These are phyloP conservation scores for Eupithecia abbreviata DNA, from an alignment of 2,888 invertebrate species.

Conservation along the genomic window DNA sequence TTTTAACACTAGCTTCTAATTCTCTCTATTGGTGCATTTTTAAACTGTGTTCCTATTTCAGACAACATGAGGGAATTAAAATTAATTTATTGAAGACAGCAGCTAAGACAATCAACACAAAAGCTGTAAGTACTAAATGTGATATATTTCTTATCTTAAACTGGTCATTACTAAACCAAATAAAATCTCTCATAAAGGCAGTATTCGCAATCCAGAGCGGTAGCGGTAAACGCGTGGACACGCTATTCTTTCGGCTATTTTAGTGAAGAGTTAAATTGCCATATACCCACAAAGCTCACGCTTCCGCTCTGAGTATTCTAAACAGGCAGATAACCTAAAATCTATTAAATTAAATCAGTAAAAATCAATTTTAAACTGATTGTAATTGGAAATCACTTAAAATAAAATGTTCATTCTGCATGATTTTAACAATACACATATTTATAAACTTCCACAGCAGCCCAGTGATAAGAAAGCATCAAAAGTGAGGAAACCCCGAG, in stretches of 20 bases:
- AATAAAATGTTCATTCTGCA: neutral
- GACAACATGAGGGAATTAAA: conserved; percentile 75
- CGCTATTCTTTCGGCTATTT: neutral
- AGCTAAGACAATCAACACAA: conserved; percentile 55
- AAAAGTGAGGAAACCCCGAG: conserved; percentile 79
- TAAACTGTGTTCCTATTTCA: conserved; percentile 54
- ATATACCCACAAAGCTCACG: neutral
- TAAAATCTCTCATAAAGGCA: neutral
- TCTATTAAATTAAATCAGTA: neutral
- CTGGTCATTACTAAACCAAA: neutral
- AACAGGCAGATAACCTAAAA: neutral
- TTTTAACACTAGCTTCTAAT: neutral
- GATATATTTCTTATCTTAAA: neutral
- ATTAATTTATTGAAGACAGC: conserved; percentile 76
- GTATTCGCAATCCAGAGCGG: neutral
- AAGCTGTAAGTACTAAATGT: conserved; percentile 63
- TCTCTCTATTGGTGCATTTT: neutral
- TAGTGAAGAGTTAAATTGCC: neutral
- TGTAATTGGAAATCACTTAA: neutral
- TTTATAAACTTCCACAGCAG: conserved; percentile 52
- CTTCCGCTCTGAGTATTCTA: neutral
- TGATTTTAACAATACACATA: neutral
- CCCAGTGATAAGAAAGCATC: conserved; percentile 70
- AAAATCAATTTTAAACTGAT: neutral
- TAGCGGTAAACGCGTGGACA: neutral